A percentile compares a stretch with the other conserved stretches of the same genome.
Conservation (phyloP, 2,888 invertebrate species). For the Disparrhopalites patrizii region DNA sequence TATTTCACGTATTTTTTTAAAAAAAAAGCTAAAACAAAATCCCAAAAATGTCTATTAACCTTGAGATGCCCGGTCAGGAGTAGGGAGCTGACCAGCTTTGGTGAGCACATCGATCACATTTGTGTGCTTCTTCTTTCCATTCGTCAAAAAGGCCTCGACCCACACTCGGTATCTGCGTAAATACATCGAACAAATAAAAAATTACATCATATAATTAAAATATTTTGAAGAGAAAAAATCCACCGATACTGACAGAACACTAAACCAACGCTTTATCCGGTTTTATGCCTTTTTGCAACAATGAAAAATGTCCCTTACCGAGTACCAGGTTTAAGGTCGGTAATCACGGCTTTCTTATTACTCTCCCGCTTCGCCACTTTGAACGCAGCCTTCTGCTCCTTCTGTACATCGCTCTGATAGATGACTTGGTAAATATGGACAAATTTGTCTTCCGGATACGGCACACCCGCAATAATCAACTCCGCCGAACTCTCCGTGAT, state of each 20-base stretch:
- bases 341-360: constrained; percentile 63
- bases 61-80: constrained; percentile 55
- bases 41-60: constrained; percentile 51
- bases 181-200: neutral
- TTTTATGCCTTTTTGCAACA: no score
- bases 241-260: no score
- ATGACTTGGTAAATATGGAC: constrained; percentile 84
- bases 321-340: constrained; percentile 70
- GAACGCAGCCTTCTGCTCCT: constrained; percentile 68
- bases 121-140: constrained; percentile 83
- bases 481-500: constrained; percentile 74
- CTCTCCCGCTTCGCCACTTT: constrained; percentile 71
- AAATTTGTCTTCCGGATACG: constrained; percentile 82
- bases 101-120: constrained; percentile 84
- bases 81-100: constrained; percentile 62
- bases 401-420: constrained; percentile 66
- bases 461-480: constrained; percentile 77
- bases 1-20: neutral
- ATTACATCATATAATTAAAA: neutral
- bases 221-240: neutral
- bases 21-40: neutral
- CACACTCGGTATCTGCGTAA: constrained; percentile 70
- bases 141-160: constrained; percentile 83
- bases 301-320: no score
- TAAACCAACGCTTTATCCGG: no score